Evolutionary conservation across 2,113 vertebrate genomes (phyloP).

Genomic region (Odontesthes bonariensis): DNA sequence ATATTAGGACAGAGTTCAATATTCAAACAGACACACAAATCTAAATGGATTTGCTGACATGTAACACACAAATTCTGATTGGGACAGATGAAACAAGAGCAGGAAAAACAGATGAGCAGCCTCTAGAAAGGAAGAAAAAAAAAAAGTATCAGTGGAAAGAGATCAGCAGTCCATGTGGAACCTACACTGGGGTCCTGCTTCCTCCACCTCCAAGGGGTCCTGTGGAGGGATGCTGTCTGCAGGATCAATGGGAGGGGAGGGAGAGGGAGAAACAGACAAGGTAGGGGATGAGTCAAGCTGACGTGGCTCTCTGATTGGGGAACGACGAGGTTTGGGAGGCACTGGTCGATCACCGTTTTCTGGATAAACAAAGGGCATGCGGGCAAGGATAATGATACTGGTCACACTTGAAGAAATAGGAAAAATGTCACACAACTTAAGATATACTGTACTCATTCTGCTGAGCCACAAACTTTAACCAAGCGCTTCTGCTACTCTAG

Average conservation of each 20-base stretch:
- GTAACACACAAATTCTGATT: constrained; percentile 11
- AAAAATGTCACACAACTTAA: neutral
- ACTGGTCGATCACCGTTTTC: constrained; percentile 37
- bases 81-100: neutral
- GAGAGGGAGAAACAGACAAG: constrained; percentile 4
- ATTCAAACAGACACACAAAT: constrained; percentile 6
- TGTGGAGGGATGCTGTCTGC: constrained; percentile 37
- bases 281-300: constrained; percentile 29
- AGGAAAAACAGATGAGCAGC: constrained; percentile 15
- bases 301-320: constrained; percentile 16
- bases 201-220: constrained; percentile 32
- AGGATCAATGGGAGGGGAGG: constrained; percentile 40
- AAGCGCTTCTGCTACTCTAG: too few species aligned
- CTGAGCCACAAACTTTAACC: too few species aligned
- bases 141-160: constrained; percentile 10
- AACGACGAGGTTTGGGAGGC: constrained; percentile 62
- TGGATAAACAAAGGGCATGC: constrained; percentile 44
- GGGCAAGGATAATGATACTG: constrained; percentile 19
- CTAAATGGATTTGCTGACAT: constrained; percentile 4
- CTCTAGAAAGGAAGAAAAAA: constrained; percentile 36
- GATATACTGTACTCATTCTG: neutral
- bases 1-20: constrained; percentile 17
- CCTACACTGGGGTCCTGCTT: constrained; percentile 66
- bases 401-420: constrained; percentile 21
- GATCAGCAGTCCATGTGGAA: constrained; percentile 45